Evolutionary conservation across 2,113 vertebrate genomes (phyloP), one percentile per base, ranked within the genome.

Genomic region (Pluvianellus socialis): DNA sequence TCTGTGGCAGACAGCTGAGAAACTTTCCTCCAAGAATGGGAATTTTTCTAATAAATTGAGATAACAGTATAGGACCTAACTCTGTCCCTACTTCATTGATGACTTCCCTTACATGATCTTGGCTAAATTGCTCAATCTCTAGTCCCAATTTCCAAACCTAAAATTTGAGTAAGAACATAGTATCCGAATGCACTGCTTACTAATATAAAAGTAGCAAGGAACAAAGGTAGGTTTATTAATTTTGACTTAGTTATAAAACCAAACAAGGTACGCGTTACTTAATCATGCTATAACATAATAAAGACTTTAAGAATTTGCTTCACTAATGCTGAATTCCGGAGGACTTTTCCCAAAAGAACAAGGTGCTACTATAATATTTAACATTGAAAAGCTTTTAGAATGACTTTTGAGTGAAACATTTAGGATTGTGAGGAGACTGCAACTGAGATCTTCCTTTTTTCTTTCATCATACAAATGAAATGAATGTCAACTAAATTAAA

Each of bases 401-500:
- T 73, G 12, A 58, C 50, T 71, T 87, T 50, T 93, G 71, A 90
- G 47, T 88, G 63, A 94, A 95, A 88, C 90, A 94, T 79, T 88
- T 83, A 92, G 90, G 75, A 91, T 95, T 85, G 87, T 9, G 44
- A 94, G 77, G 53, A 82, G 66, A 77, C 59, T 58, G 84, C 42
- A 77, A 67, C 59, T 8, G 52, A 74, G 42, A 85, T 79, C 45
- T 76, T 91, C 45, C 62, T 79, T 94, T 93, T 84, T 88, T 52
- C 82, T 90, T 93, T 92, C 75, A 92, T 88, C 81, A 66, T 76
- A 95, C 61, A 83, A 95, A 74, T 90, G 88, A 94, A 95, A 96
- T 88, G 42, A 92, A 90, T 90, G 75, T 86, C 88, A 96, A 79
- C 75, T 88, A 74, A 95, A 93, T 94, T 96, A 94, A 91, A 92